Evolutionary conservation across 2,888 invertebrate genomes (phyloP).

Genomic region (Stenodema calcarata): DNA sequence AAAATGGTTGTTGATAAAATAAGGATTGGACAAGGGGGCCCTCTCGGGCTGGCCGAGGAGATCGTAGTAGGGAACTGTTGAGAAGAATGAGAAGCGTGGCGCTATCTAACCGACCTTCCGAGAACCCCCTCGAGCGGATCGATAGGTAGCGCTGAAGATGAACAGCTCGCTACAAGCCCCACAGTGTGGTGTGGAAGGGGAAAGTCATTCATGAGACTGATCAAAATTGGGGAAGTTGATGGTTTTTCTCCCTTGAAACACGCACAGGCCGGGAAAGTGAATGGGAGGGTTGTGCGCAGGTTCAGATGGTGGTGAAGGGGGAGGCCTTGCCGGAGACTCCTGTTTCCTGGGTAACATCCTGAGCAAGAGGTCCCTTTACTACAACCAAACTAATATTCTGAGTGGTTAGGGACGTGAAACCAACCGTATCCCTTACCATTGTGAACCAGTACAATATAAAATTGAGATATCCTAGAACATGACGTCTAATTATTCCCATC

Average conservation of each 20-base stretch:
- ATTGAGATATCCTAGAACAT: too few relatives aligned
- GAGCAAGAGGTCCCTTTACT: background rate
- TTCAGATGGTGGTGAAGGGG: background rate
- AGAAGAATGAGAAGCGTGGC: slow-evolving; percentile 1
- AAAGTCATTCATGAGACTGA: background rate
- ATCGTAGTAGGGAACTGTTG: background rate
- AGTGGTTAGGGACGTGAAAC: background rate
- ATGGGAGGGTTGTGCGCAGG: background rate
- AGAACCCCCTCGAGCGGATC: slow-evolving; percentile 8
- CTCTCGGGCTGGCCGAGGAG: background rate
- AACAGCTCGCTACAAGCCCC: background rate
- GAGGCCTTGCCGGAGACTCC: background rate
- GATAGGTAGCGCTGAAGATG: slow-evolving; percentile 6
- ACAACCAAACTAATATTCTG: background rate
- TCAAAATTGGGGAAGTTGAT: background rate
- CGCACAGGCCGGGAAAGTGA: background rate
- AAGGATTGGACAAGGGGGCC: background rate
- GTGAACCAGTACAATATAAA: too few relatives aligned
- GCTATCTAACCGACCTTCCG: slow-evolving; percentile 1
- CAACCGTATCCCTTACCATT: too few relatives aligned
- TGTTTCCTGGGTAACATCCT: background rate
- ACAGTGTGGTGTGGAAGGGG: background rate
- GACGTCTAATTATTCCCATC: too few relatives aligned
- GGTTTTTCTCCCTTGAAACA: background rate
- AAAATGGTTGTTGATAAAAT: background rate